Evolutionary conservation across 2,113 vertebrate genomes (phyloP).

Genomic region (Oplegnathus fasciatus): DNA sequence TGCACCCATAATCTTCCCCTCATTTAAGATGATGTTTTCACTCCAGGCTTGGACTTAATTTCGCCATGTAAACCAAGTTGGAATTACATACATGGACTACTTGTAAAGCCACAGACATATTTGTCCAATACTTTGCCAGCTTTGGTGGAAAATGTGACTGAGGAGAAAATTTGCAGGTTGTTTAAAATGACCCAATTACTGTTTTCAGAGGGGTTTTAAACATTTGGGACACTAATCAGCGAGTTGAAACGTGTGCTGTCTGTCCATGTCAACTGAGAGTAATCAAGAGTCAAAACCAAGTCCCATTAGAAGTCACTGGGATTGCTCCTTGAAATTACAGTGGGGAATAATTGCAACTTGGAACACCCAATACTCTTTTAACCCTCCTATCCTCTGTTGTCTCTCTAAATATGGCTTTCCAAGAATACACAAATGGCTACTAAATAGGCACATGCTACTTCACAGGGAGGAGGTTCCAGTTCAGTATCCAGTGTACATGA

Average conservation of each 20-base stretch:
- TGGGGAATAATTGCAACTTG: constrained; percentile 70
- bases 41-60: constrained; percentile 71
- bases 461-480: constrained; percentile 38
- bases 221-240: constrained; percentile 68
- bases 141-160: constrained; percentile 80
- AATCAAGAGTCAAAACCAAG: constrained; percentile 65
- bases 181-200: constrained; percentile 76
- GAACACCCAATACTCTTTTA: constrained; percentile 47
- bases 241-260: constrained; percentile 35
- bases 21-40: constrained; percentile 79
- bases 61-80: constrained; percentile 63
- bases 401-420: constrained; percentile 64
- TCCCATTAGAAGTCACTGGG: constrained; percentile 61
- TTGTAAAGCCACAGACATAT: constrained; percentile 83
- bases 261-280: constrained; percentile 58
- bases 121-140: constrained; percentile 74
- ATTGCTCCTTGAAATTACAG: constrained; percentile 63
- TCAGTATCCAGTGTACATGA: constrained; percentile 28
- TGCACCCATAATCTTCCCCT: constrained; percentile 65
- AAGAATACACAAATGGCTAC: constrained; percentile 68
- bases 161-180: constrained; percentile 76
- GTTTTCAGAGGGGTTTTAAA: constrained; percentile 69
- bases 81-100: constrained; percentile 63
- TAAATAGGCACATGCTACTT: constrained; percentile 38
- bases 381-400: constrained; percentile 46